These are phyloP conservation scores for Megaceryle alcyon DNA, from an alignment of 2,797 vertebrate species.

Conservation along the genomic window DNA sequence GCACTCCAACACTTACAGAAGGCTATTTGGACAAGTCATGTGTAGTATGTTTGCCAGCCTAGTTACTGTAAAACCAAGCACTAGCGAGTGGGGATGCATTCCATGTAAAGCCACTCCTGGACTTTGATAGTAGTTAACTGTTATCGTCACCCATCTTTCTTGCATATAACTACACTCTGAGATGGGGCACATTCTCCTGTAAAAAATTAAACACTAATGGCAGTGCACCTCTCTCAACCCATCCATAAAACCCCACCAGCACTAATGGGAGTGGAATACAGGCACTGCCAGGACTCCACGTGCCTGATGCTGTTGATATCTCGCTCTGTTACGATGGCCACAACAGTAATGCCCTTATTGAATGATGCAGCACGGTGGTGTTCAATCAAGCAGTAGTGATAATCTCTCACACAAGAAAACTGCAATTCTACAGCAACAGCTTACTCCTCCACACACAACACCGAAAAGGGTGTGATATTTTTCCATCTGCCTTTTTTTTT, in stretches of 20 bases:
- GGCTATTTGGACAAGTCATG: not conserved
- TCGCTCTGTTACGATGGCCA: not conserved
- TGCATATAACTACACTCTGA: not conserved
- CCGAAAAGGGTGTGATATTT: not conserved
- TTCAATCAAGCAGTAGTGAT: not conserved
- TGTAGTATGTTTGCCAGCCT: not conserved
- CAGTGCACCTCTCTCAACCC: not conserved
- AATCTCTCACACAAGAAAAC: not conserved
- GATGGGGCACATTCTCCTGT: not conserved
- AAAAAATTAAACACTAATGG: conserved; percentile 43
- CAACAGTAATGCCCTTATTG: not conserved
- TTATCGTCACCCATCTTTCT: conserved; percentile 24
- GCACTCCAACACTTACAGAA: not conserved
- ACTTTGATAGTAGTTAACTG: not conserved
- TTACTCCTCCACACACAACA: not conserved
- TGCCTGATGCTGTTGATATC: not conserved
- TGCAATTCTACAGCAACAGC: not conserved
- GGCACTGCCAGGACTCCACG: not conserved
- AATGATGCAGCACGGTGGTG: not conserved
- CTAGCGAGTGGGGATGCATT: not conserved
- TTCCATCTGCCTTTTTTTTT: not conserved
- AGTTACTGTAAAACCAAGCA: conserved; percentile 42
- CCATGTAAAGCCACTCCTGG: not conserved
- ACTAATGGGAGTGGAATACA: not conserved
- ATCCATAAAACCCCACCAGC: not conserved